These are phyloP conservation scores for Apantesis nais DNA, from an alignment of 2,888 invertebrate species.

Conservation along the genomic window DNA sequence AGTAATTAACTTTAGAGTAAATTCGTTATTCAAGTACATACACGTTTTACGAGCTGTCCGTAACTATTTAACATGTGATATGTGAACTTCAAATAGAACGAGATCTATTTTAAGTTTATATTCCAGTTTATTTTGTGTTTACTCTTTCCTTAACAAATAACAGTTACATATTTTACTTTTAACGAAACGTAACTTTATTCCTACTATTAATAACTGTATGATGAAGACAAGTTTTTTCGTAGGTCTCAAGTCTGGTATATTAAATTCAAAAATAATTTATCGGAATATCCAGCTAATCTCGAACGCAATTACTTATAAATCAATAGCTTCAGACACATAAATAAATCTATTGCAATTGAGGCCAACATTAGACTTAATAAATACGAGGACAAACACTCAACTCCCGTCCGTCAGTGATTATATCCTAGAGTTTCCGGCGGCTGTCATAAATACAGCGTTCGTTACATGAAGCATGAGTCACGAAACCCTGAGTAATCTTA, in stretches of 20 bases:
- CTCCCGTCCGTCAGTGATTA: constrained; percentile 42
- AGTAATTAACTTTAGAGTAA: constrained; percentile 37
- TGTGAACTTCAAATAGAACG: constrained; percentile 21
- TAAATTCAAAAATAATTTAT: constrained; percentile 17
- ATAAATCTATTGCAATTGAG: constrained; percentile 45
- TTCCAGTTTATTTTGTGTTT: constrained; percentile 19
- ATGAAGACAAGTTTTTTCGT: background rate
- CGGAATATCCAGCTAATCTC: constrained; percentile 27
- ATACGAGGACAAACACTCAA: constrained; percentile 37
- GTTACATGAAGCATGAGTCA: constrained; percentile 69
- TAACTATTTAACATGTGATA: constrained; percentile 16
- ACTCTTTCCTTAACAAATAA: background rate
- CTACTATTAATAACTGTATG: background rate
- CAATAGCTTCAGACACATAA: constrained; percentile 30
- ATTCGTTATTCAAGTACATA: constrained; percentile 27
- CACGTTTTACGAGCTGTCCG: constrained; percentile 30
- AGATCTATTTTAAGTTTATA: constrained; percentile 22
- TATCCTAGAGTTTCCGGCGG: constrained; percentile 64
- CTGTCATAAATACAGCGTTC: constrained; percentile 61
- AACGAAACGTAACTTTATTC: background rate
- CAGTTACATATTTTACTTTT: background rate
- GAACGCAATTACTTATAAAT: constrained; percentile 31
- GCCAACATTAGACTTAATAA: constrained; percentile 36
- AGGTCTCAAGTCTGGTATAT: background rate
- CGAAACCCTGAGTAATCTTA: constrained; percentile 59